A percentile compares a stretch with the other conserved stretches of the same genome.
phyloP scores from a whole-genome alignment of 2,888 invertebrate genomes.

The Lumbricus terrestris region DNA sequence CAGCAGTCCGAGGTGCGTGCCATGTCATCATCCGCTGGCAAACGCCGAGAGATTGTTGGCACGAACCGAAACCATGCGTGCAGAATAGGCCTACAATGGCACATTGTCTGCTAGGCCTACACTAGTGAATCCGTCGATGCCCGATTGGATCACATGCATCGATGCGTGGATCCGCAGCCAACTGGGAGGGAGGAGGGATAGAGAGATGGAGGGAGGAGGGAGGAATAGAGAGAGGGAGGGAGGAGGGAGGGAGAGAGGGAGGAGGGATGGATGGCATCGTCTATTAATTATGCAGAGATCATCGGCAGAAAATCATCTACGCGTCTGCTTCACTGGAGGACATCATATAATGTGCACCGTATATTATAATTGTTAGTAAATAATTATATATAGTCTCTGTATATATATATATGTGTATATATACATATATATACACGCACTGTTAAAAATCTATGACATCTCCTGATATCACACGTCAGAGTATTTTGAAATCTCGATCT shows the following conservation, averaged over 20 bases:
- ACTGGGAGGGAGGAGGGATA: background rate
- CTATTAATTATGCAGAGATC: background rate
- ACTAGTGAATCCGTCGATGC: background rate
- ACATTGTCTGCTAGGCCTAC: background rate
- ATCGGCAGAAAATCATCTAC: background rate
- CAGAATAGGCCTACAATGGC: background rate
- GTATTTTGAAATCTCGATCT: background rate
- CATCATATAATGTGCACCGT: background rate
- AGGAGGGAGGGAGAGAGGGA: no score
- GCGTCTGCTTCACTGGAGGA: background rate
- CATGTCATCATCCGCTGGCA: background rate
- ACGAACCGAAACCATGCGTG: background rate
- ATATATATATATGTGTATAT: no score
- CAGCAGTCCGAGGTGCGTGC: background rate
- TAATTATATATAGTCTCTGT: background rate
- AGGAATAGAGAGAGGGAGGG: no score
- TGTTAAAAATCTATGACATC: background rate
- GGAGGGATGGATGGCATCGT: background rate
- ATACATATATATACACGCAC: no score
- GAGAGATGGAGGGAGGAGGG: no score
- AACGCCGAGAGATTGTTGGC: background rate
- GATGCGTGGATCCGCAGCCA: background rate
- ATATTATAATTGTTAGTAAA: background rate
- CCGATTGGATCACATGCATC: background rate
- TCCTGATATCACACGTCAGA: background rate